Conservation (phyloP, 2,888 invertebrate genomes). For the Abscondita cerata region DNA sequence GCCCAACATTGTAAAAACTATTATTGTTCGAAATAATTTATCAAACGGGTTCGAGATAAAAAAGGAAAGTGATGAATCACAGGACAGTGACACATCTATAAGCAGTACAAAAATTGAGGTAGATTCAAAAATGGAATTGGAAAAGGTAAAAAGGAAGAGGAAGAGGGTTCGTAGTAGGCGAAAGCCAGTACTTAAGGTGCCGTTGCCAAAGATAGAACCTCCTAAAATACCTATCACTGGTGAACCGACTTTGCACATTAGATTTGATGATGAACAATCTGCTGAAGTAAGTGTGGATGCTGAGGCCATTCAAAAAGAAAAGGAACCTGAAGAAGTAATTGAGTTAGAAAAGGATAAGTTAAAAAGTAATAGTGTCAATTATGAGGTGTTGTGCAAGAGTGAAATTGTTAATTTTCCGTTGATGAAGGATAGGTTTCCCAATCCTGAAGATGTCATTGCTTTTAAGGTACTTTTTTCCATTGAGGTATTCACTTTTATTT, state of each 20-base stretch:
- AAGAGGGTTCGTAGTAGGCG: conserved; percentile 11
- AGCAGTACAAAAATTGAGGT: neutral
- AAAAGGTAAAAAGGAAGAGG: conserved; percentile 7
- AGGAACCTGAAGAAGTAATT: neutral
- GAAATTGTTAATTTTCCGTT: conserved; percentile 34
- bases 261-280: conserved; percentile 26
- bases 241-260: conserved; percentile 24
- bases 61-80: neutral
- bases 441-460: conserved; percentile 41
- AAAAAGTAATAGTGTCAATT: neutral
- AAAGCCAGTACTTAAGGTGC: neutral
- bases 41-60: neutral
- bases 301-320: neutral
- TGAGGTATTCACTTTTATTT: conserved; percentile 21
- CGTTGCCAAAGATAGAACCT: neutral
- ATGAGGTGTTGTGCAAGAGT: conserved; percentile 20
- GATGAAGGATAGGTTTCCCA: conserved; percentile 30
- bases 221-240: neutral
- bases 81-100: neutral
- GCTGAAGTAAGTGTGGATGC: neutral
- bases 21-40: neutral
- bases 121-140: neutral
- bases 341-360: neutral
- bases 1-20: conserved; percentile 16
- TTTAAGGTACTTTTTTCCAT: conserved; percentile 41